Evolutionary conservation across 2,888 invertebrate genomes (phyloP).

Genomic region (Leptura quadrifasciata): DNA sequence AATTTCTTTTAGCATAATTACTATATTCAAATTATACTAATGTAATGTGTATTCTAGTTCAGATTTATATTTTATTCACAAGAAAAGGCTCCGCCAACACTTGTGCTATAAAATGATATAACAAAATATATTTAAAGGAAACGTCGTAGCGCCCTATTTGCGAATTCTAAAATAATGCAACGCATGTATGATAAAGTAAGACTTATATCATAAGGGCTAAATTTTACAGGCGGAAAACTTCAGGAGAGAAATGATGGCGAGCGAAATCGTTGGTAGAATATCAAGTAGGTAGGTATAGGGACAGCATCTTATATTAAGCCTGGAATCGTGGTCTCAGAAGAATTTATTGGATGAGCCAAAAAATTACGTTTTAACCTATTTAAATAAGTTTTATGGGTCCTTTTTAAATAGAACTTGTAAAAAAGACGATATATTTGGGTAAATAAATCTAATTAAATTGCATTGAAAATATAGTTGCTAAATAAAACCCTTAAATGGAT

Average conservation of each 20-base stretch:
- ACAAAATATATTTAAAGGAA: constrained; percentile 43
- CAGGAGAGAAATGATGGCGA: constrained; percentile 72
- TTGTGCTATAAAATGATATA: constrained; percentile 12
- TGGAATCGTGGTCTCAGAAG: constrained; percentile 60
- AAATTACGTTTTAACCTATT: constrained; percentile 59
- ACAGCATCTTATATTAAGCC: constrained; percentile 65
- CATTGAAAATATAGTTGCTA: background rate
- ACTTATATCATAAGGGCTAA: constrained; percentile 70
- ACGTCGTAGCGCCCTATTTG: constrained; percentile 49
- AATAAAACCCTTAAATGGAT: background rate
- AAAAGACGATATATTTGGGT: background rate
- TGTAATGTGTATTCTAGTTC: background rate
- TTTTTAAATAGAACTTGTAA: background rate
- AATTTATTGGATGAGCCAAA: constrained; percentile 65
- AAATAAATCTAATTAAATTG: background rate
- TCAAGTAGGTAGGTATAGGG: constrained; percentile 67
- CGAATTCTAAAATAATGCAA: constrained; percentile 55
- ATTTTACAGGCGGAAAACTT: constrained; percentile 72
- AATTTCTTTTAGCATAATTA: background rate
- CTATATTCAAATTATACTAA: background rate
- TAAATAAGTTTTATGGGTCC: constrained; percentile 37
- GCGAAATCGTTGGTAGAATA: constrained; percentile 72
- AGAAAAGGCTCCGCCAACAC: background rate
- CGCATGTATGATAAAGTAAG: constrained; percentile 66
- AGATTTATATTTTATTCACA: background rate